Evolutionary conservation across 2,113 vertebrate species (phyloP).

Genomic region (Megaleporinus macrocephalus): DNA sequence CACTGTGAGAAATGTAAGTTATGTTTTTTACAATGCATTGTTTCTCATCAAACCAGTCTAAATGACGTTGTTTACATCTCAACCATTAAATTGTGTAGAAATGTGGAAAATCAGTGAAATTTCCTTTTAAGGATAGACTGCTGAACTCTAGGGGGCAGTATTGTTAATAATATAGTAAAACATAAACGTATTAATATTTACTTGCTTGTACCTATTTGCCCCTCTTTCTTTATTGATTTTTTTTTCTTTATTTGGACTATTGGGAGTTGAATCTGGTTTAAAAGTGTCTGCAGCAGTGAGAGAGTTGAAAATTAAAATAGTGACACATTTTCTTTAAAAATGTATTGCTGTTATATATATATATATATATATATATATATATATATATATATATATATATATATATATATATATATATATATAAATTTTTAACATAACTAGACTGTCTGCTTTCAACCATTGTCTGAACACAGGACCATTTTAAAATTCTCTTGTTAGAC

Average conservation of each 20-base stretch:
- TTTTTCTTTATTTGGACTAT: too few species aligned
- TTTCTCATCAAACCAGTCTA: too few species aligned
- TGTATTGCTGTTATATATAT: too few species aligned
- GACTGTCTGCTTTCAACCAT: background rate
- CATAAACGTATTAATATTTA: background rate
- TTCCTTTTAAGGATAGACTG: background rate
- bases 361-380: too few species aligned
- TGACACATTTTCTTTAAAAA: background rate
- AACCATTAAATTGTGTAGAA: too few species aligned
- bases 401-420: too few species aligned
- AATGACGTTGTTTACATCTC: too few species aligned
- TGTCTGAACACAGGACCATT: background rate
- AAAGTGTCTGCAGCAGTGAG: background rate
- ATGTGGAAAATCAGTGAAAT: too few species aligned
- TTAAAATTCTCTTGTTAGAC: background rate
- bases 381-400: too few species aligned
- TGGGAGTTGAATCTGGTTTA: background rate
- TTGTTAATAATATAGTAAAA: constrained; percentile 11
- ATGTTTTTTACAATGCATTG: too few species aligned
- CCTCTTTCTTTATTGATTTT: background rate
- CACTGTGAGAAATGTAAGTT: too few species aligned
- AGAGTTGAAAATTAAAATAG: background rate
- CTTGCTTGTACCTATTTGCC: constrained; percentile 4
- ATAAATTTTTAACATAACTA: background rate
- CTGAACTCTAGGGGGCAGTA: constrained; percentile 52